Evolutionary conservation across 2,113 vertebrate species (phyloP).

Genomic region (Phrynocephalus versicolor): DNA sequence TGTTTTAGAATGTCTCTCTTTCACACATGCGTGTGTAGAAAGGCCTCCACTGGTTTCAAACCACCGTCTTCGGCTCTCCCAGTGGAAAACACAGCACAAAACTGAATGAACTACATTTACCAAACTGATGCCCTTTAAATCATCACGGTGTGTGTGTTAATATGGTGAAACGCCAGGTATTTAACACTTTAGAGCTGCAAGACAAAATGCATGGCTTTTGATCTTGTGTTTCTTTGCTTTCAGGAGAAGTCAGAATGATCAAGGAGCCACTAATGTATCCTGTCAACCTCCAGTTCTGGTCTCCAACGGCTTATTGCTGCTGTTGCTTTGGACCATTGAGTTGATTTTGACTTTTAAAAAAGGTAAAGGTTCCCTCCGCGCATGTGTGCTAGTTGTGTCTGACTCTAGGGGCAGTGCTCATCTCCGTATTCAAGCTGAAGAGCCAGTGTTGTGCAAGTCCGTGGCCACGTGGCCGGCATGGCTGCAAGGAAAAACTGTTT

Average conservation of each 20-base stretch:
- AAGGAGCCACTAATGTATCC: neutral
- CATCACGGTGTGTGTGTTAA: neutral
- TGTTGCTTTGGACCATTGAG: too few relatives aligned
- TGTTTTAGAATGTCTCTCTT: neutral
- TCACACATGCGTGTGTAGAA: too few relatives aligned
- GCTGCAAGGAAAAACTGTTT: too few relatives aligned
- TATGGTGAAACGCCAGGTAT: neutral
- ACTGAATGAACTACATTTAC: neutral
- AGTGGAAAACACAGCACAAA: neutral
- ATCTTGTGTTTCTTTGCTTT: neutral
- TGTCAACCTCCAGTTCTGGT: neutral
- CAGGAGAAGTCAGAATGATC: neutral
- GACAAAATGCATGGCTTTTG: neutral
- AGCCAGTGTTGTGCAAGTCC: too few relatives aligned
- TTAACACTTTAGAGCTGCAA: neutral
- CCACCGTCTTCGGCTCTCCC: neutral
- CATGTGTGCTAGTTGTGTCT: too few relatives aligned
- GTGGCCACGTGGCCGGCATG: too few relatives aligned
- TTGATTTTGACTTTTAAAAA: too few relatives aligned
- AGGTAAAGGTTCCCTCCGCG: too few relatives aligned
- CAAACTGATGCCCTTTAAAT: neutral
- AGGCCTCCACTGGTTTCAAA: conserved; percentile 2
- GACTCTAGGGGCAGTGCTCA: too few relatives aligned
- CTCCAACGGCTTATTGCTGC: neutral
- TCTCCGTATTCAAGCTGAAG: too few relatives aligned